Conservation (phyloP, 2,888 invertebrate species). For the Caenorhabditis auriculariae region DNA sequence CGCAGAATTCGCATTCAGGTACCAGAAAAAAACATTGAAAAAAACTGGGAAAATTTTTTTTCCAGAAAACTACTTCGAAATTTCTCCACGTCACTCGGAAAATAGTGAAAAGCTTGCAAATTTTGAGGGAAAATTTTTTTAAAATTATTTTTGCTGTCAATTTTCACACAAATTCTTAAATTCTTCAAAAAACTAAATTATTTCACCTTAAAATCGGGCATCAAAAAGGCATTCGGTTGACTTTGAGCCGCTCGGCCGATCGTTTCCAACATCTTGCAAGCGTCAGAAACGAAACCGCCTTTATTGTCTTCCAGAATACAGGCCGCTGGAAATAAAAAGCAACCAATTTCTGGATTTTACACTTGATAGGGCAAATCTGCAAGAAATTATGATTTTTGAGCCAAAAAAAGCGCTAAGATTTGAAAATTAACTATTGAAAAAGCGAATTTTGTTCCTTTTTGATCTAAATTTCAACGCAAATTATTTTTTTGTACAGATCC, state of each 20-base stretch:
- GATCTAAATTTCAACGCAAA: neutral
- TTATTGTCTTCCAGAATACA: conserved; percentile 28
- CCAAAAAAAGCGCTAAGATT: too few species aligned
- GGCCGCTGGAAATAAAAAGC: conserved; percentile 15
- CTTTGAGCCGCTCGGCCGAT: conserved; percentile 19
- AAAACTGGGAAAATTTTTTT: conserved; percentile 2
- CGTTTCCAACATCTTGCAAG: conserved; percentile 24
- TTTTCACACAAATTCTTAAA: neutral
- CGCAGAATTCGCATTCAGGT: neutral
- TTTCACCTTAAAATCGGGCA: conserved; percentile 20
- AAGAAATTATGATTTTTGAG: too few species aligned
- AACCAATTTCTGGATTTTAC: neutral
- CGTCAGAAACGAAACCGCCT: conserved; percentile 21
- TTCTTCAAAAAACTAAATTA: neutral
- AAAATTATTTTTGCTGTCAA: neutral
- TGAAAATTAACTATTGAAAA: neutral
- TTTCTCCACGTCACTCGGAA: too few species aligned
- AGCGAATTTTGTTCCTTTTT: neutral
- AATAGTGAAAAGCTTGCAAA: neutral
- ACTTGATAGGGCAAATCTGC: too few species aligned
- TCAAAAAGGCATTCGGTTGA: conserved; percentile 33
- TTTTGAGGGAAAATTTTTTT: neutral
- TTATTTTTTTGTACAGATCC: neutral
- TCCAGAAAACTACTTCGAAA: conserved; percentile 1
- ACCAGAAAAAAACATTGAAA: conserved; percentile 6